Evolutionary conservation across 2,888 invertebrate genomes (phyloP).

Genomic region (Vandiemenella viatica): DNA sequence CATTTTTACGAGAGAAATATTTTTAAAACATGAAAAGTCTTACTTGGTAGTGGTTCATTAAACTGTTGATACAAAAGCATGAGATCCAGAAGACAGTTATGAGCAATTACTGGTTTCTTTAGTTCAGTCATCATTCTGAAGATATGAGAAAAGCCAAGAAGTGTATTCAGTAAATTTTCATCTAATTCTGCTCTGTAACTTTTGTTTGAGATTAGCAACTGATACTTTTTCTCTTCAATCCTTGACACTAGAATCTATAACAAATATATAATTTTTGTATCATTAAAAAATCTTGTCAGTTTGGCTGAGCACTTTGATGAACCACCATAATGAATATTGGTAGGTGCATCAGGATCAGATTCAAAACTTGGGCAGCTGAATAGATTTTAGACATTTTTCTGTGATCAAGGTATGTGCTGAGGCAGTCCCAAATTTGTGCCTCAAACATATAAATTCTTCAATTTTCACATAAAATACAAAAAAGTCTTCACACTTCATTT

Average conservation of each 20-base stretch:
- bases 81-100: conserved; percentile 56
- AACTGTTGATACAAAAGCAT: conserved; percentile 58
- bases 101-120: conserved; percentile 59
- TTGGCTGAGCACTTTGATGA: too few relatives aligned
- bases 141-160: conserved; percentile 51
- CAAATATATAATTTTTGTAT: neutral
- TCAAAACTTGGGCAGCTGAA: too few relatives aligned
- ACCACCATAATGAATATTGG: too few relatives aligned
- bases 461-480: too few relatives aligned
- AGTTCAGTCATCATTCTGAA: conserved; percentile 40
- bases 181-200: conserved; percentile 25
- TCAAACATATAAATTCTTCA: too few relatives aligned
- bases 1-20: conserved; percentile 1
- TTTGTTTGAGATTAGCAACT: conserved; percentile 14
- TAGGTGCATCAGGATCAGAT: too few relatives aligned
- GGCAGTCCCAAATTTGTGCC: too few relatives aligned
- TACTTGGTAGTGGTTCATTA: conserved; percentile 48
- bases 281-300: too few relatives aligned
- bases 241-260: neutral
- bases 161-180: conserved; percentile 33
- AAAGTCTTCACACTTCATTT: too few relatives aligned
- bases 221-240: conserved; percentile 19
- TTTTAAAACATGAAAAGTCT: conserved; percentile 9
- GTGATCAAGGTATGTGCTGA: too few relatives aligned
- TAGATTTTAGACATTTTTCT: too few relatives aligned